Evolutionary conservation across 2,113 vertebrate genomes (phyloP).

Genomic region (Microtus oregoni): DNA sequence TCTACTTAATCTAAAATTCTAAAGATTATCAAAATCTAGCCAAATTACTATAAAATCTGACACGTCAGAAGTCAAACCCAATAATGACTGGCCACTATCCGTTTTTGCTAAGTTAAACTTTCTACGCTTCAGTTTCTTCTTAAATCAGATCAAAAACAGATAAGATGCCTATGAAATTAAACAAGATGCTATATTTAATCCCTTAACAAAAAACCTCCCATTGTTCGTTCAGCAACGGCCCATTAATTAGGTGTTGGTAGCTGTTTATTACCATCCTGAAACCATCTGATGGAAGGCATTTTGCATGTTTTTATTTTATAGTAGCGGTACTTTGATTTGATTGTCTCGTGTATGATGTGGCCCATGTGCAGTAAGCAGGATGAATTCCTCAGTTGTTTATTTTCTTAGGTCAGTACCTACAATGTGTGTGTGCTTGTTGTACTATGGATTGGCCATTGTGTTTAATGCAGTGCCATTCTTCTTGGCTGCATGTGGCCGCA

Average conservation of each 20-base stretch:
- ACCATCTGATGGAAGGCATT: background rate
- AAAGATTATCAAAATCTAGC: background rate
- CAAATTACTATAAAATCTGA: background rate
- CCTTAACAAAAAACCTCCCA: background rate
- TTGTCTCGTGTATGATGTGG: background rate
- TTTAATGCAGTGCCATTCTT: background rate
- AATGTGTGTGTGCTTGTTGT: background rate
- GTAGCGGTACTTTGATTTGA: background rate
- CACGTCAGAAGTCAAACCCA: background rate
- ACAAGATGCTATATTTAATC: background rate
- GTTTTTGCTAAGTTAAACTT: background rate
- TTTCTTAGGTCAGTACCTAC: constrained; percentile 8
- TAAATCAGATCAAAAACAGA: background rate
- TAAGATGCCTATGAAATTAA: background rate
- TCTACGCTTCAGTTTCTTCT: background rate
- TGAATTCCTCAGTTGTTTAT: background rate
- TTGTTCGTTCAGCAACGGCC: background rate
- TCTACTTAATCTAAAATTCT: background rate
- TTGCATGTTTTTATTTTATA: background rate
- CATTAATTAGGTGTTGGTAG: background rate
- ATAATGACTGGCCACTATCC: background rate
- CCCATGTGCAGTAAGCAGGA: background rate
- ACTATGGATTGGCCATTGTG: background rate
- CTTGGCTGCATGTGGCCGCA: background rate
- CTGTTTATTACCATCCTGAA: background rate